phyloP scores from a whole-genome alignment of 1,140 invertebrate species.

The Pachyrhynchus sulphureomaculatus region DNA sequence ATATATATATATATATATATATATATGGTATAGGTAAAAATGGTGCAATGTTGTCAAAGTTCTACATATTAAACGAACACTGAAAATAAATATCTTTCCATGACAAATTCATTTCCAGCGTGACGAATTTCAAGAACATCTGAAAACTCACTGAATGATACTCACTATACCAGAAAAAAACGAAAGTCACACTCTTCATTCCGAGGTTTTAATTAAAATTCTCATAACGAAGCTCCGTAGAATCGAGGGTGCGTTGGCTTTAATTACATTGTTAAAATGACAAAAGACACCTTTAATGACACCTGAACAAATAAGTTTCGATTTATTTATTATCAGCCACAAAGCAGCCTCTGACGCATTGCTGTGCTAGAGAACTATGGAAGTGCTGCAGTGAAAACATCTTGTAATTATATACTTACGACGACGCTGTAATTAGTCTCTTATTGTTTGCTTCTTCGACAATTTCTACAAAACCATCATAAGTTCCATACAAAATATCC shows the following conservation, averaged over 20 bases:
- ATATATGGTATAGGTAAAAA: too few relatives aligned
- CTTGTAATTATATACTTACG: too few relatives aligned
- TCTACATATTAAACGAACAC: too few relatives aligned
- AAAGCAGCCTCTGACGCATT: conserved; percentile 24
- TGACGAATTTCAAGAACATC: conserved; percentile 15
- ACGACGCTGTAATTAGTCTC: too few relatives aligned
- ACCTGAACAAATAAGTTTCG: conserved; percentile 36
- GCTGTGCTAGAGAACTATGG: conserved; percentile 8
- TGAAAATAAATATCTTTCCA: too few relatives aligned
- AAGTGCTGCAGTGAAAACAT: not conserved
- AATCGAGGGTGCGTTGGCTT: conserved; percentile 29
- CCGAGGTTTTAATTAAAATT: conserved; percentile 32
- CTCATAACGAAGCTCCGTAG: conserved; percentile 22
- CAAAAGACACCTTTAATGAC: conserved; percentile 34
- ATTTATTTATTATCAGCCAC: conserved; percentile 32
- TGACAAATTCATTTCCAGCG: conserved; percentile 12
- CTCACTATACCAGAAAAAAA: conserved; percentile 8
- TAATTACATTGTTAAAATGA: conserved; percentile 33
- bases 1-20: too few relatives aligned
- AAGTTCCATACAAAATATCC: too few relatives aligned
- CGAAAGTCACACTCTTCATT: conserved; percentile 31
- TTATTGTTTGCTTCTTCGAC: too few relatives aligned
- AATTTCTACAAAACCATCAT: too few relatives aligned
- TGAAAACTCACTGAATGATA: conserved; percentile 4
- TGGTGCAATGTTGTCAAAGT: too few relatives aligned